Conservation (phyloP, 2,888 invertebrate genomes). For the Dascillus cervinus region DNA sequence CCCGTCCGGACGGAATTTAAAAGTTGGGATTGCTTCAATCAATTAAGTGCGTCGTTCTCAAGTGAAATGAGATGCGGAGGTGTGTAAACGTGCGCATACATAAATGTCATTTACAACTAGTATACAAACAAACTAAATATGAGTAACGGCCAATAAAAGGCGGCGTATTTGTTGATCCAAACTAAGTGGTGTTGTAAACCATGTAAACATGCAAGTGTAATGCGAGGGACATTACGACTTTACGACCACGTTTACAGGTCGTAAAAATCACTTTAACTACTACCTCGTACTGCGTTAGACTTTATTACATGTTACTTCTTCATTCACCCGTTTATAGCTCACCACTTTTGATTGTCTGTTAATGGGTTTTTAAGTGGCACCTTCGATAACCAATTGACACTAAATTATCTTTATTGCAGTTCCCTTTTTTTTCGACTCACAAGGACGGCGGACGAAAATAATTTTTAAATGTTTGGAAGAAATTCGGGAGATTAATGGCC, state of each 20-base stretch:
- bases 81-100: too few species aligned
- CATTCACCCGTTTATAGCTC: slow-evolving; percentile 36
- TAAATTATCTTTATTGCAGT: slow-evolving; percentile 11
- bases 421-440: too few species aligned
- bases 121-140: slow-evolving; percentile 30
- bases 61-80: too few species aligned
- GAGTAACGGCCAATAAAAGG: slow-evolving; percentile 36
- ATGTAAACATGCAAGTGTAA: slow-evolving; percentile 42
- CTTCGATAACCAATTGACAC: slow-evolving; percentile 17
- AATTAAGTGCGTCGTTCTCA: too few species aligned
- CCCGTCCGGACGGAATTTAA: too few species aligned
- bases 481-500: too few species aligned
- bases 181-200: slow-evolving; percentile 33
- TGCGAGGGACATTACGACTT: slow-evolving; percentile 44
- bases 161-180: slow-evolving; percentile 36
- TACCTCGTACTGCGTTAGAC: slow-evolving; percentile 40
- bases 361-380: slow-evolving; percentile 39
- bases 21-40: too few species aligned
- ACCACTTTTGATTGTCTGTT: slow-evolving; percentile 34
- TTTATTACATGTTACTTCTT: slow-evolving; percentile 42
- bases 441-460: too few species aligned
- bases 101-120: too few species aligned
- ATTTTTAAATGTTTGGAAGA: too few species aligned
- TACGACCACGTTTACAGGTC: slow-evolving; percentile 44
- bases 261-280: slow-evolving; percentile 46